A percentile compares a stretch with the other conserved stretches of the same genome.
Evolutionary conservation across 2,113 vertebrate genomes (phyloP).

Genomic region (Cavia aperea): DNA sequence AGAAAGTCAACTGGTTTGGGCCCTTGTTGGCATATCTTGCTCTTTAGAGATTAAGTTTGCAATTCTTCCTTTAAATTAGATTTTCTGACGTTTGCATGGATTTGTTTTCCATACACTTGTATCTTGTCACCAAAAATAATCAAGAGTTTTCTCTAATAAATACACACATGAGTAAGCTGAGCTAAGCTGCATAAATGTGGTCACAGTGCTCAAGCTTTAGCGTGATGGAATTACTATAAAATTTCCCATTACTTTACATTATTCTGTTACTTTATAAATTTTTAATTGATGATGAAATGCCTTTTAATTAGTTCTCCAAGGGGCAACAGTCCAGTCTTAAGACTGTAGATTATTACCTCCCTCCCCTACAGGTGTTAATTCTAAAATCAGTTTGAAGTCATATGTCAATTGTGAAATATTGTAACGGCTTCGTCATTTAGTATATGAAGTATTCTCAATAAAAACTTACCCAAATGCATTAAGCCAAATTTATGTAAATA

Average conservation of each 20-base stretch:
- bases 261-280: not conserved
- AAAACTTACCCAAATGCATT: conserved; percentile 15
- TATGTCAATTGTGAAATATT: not conserved
- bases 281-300: not conserved
- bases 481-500: not conserved
- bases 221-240: not conserved
- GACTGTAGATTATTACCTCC: not conserved
- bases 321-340: not conserved
- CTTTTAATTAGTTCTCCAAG: conserved; percentile 7
- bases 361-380: not conserved
- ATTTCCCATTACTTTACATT: not conserved
- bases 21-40: not conserved
- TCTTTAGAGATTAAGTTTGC: not conserved
- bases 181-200: not conserved
- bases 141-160: not conserved
- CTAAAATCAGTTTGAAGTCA: not conserved
- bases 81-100: not conserved
- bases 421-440: not conserved
- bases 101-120: not conserved
- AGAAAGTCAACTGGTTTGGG: not conserved
- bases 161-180: not conserved
- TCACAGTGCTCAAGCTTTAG: not conserved
- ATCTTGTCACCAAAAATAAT: not conserved
- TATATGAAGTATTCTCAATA: not conserved
- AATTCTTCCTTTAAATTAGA: not conserved